These are phyloP conservation scores for Ameiurus melas DNA, from an alignment of 2,113 vertebrate species.

Conservation along the genomic window DNA sequence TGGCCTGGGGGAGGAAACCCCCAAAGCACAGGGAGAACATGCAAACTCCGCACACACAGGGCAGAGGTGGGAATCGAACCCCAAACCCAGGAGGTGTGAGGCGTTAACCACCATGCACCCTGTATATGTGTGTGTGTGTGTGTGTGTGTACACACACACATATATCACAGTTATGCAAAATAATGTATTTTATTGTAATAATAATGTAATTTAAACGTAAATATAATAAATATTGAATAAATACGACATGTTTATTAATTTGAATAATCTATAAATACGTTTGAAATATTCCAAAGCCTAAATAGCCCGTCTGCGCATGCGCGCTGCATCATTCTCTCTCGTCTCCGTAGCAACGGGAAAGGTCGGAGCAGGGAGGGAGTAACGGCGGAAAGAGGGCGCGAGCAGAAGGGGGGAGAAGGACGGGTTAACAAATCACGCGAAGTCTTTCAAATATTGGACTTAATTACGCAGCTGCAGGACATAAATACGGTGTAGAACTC, in stretches of 20 bases:
- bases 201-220: not conserved
- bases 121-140: too few species aligned
- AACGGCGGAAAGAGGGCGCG: not conserved
- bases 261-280: not conserved
- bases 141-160: too few species aligned
- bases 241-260: not conserved
- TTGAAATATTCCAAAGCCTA: not conserved
- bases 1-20: too few species aligned
- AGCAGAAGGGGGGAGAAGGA: conserved; percentile 46
- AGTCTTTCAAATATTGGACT: not conserved
- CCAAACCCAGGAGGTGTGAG: too few species aligned
- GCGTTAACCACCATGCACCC: too few species aligned
- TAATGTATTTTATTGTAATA: not conserved
- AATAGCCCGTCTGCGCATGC: conserved; percentile 64
- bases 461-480: conserved; percentile 7
- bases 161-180: not conserved
- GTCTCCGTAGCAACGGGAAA: conserved; percentile 68
- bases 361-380: conserved; percentile 49
- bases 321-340: conserved; percentile 73
- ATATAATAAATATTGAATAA: not conserved
- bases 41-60: too few species aligned
- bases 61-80: too few species aligned
- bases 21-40: too few species aligned
- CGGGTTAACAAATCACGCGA: conserved; percentile 46
- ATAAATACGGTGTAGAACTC: not conserved